Base-by-base conservation (phyloP, 2,113 vertebrate species). In the Colistium nudipinnis region DNA sequence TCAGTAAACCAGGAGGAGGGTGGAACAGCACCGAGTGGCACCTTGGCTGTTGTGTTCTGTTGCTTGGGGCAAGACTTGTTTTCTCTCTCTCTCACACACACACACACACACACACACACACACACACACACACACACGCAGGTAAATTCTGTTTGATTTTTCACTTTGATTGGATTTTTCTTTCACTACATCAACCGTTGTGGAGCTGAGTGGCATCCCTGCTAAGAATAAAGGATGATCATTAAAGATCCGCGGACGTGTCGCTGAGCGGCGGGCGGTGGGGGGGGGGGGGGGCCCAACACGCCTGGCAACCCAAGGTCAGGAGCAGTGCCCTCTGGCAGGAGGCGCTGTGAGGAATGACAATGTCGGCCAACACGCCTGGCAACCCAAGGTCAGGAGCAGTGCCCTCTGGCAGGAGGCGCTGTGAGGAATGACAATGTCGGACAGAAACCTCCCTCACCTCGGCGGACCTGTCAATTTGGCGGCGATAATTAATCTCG, bases 401-500 rank as follows among this genome's bases (percentile, higher is more conserved):
- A 25, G 66, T 85, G 81, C 87, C 85, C 83, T 81, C 80, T 81
- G 78, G 76, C 75, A 70, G 55, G 62, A 81, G 48, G 76, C 27
- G 35, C 70, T 66, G 79, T 82, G 85, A 88, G 57, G 78, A 85
- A 88, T 85, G 80, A 71, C 69, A 51, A 78, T 85, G 87, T 87
- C 86, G 59, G 85, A 88, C 80, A 86, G 66, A 82, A 63, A 80
- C 68, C 63, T 82, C 76, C 74, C 74, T 86, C 78, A 62, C 77
- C 80, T 80, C 75, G 52, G 76, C 68, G 79, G 88, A 82, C 81
- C 83, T 88, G 88, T 91, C 90, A 90, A 86, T 90, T 88, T 76
- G 48, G 75, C 25, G 33, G 62, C 31, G 28, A 86, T 90, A 91
- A 91, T 92, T 85, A 90, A 92, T 92, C 86, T 92, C 81, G 84